phyloP scores from a whole-genome alignment of 2,888 invertebrate genomes.

The Drosophila niveifrons region DNA sequence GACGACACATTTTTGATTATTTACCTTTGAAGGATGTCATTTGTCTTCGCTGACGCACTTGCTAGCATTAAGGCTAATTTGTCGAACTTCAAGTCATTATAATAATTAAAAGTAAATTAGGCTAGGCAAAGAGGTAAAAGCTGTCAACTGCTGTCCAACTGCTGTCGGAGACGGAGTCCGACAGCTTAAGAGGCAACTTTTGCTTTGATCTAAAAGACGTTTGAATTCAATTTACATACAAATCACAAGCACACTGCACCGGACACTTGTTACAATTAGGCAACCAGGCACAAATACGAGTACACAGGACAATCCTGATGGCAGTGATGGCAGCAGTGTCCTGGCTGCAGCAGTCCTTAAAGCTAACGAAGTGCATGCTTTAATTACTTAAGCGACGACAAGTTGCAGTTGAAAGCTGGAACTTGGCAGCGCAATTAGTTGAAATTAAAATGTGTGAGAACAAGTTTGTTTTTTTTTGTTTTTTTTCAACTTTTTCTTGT shows the following conservation, averaged over 20 bases:
- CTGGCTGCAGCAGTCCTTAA: conserved; percentile 39
- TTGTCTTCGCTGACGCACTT: conserved; percentile 57
- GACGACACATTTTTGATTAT: conserved; percentile 40
- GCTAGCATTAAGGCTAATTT: conserved; percentile 71
- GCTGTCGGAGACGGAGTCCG: conserved; percentile 29
- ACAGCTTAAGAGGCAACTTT: conserved; percentile 47
- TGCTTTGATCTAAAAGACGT: conserved; percentile 63
- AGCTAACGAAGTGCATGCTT: conserved; percentile 74
- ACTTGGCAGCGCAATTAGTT: conserved; percentile 69
- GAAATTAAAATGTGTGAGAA: conserved; percentile 77
- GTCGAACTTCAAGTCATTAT: conserved; percentile 78
- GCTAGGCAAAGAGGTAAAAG: conserved; percentile 57
- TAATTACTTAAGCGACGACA: conserved; percentile 75
- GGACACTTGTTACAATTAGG: conserved; percentile 68
- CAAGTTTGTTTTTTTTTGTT: conserved; percentile 63
- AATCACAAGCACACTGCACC: conserved; percentile 70
- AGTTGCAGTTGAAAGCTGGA: conserved; percentile 16
- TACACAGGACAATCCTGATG: conserved; percentile 1
- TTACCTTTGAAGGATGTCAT: conserved; percentile 50
- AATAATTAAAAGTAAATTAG: conserved; percentile 82
- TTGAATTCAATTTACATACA: conserved; percentile 80
- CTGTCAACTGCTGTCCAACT: conserved; percentile 12
- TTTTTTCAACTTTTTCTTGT: not conserved
- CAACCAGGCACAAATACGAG: conserved; percentile 14
- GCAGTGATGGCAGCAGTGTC: too few species aligned